These are phyloP conservation scores for Metacarcinus magister DNA, from an alignment of 2,888 invertebrate species.

Conservation along the genomic window DNA sequence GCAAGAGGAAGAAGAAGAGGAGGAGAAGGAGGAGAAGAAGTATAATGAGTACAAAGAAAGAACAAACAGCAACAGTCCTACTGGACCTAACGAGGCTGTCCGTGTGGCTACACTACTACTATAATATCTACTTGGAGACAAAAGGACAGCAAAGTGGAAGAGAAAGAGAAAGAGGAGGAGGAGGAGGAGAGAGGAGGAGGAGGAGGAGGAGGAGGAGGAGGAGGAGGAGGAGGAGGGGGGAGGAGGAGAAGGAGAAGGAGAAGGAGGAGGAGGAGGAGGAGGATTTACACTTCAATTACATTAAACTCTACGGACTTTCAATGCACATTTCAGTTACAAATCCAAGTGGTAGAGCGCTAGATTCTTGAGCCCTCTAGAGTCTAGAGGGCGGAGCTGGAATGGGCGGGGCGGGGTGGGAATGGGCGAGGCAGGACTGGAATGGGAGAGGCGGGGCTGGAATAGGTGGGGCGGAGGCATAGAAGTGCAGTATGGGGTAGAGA, in stretches of 20 bases:
- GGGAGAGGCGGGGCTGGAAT: too few relatives aligned
- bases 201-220: not conserved
- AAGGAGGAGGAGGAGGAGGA: not conserved
- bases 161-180: not conserved
- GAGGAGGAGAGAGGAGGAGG: not conserved
- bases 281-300: not conserved
- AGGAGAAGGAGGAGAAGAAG: not conserved
- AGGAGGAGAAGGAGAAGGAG: not conserved
- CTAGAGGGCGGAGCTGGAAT: too few relatives aligned
- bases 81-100: too few relatives aligned
- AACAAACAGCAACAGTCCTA: too few relatives aligned
- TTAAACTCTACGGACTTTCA: not conserved
- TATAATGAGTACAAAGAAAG: not conserved
- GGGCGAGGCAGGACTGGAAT: too few relatives aligned
- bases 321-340: constrained; percentile 12
- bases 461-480: not conserved
- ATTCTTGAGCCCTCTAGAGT: too few relatives aligned
- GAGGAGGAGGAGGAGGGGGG: not conserved
- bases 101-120: too few relatives aligned
- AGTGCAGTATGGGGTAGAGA: not conserved
- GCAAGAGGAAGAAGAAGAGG: constrained; percentile 15
- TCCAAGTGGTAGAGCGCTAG: not conserved
- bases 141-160: not conserved
- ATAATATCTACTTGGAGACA: too few relatives aligned
- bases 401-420: not conserved